Base-by-base conservation (phyloP, 2,113 vertebrate genomes). In the Stomatorhinus ivindoensis region DNA sequence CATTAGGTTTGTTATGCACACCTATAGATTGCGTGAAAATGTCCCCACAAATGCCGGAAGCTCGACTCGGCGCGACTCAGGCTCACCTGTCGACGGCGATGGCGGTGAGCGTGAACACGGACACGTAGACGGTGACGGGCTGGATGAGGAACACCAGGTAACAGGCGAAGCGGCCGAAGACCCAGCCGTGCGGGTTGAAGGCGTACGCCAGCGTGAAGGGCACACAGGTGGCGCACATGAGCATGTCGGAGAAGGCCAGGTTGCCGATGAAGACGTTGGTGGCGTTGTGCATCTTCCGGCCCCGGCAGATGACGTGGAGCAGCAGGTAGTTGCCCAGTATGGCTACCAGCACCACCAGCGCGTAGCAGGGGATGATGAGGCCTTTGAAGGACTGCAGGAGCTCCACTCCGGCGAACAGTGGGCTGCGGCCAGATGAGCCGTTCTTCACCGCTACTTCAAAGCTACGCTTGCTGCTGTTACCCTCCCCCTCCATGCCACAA, bases 241-340 rank as follows among this genome's bases (percentile, higher is more conserved):
- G 94, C 97, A 97, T 97, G 94, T 97, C 97, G 0, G 97, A 97
- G 92, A 97, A 97, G 13, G 97, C 97, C 94, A 97, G 92, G 93
- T 97, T 97, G 9, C 97, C 97, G 3, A 97, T 97, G 90, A 97
- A 97, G 90, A 97, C 97, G 94, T 97, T 97, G 93, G 97, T 97
- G 92, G 97, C 96, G 0, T 97, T 97, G 95, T 97, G 97, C 97
- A 97, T 97, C 94, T 97, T 97, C 92, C 95, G 97, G 46, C 95
- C 96, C 93, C 94, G 94, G 88, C 97, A 97, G 90, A 97, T 97
- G 91, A 97, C 96, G 0, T 97, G 97, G 39, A 97, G 95, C 84
- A 97, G 95, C 91, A 97, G 94, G 89, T 97, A 97, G 93, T 97
- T 97, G 48, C 97, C 97, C 0, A 97, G 94, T 82, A 97, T 91